These are phyloP conservation scores for Pachypanchax playfairii DNA, from an alignment of 2,113 vertebrate species.

Conservation along the genomic window DNA sequence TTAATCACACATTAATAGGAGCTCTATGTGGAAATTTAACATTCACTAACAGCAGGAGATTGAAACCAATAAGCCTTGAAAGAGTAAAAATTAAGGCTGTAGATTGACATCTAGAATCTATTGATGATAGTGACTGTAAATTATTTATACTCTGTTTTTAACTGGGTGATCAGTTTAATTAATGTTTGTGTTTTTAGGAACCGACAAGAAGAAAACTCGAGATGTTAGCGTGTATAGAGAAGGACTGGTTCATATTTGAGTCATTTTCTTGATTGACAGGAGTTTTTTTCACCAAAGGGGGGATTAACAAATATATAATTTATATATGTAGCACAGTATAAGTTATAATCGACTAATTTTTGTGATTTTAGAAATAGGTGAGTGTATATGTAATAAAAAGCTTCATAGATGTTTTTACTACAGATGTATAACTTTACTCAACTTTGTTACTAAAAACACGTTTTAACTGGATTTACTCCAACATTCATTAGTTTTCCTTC, in stretches of 20 bases:
- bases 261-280: conserved; percentile 26
- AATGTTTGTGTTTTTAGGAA: not conserved
- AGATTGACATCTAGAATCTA: conserved; percentile 7
- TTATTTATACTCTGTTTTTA: conserved; percentile 37
- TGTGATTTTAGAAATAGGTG: too few species aligned
- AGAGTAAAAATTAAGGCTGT: conserved; percentile 15
- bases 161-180: conserved; percentile 21
- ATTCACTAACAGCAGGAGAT: conserved; percentile 54
- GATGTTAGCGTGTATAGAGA: conserved; percentile 12
- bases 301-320: conserved; percentile 10
- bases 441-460: not conserved
- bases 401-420: too few species aligned
- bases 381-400: too few species aligned
- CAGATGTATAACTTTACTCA: not conserved
- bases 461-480: not conserved
- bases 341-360: too few species aligned
- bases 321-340: conserved; percentile 11
- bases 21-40: conserved; percentile 61
- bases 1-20: conserved; percentile 75
- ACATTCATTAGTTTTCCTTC: not conserved
- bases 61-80: conserved; percentile 60
- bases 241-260: conserved; percentile 33
- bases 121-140: conserved; percentile 30
- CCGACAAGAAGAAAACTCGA: conserved; percentile 19
- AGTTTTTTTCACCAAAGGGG: conserved; percentile 28